phyloP scores from a whole-genome alignment of 2,113 vertebrate species.

The Pontoporia blainvillei region DNA sequence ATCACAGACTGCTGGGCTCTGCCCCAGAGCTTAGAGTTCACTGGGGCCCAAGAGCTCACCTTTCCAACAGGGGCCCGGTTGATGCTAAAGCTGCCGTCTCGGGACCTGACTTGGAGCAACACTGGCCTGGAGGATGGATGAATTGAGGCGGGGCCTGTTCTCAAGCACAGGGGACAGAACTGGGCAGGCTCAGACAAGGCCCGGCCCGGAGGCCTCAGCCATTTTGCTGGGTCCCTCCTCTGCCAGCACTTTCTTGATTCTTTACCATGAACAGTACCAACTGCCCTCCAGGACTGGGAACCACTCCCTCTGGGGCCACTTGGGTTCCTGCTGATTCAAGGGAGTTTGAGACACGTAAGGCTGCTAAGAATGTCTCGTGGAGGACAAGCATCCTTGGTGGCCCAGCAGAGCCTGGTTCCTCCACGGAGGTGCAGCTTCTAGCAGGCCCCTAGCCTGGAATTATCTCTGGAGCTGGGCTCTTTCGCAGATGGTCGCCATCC shows the following conservation, averaged over 20 bases:
- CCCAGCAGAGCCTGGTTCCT: conserved; percentile 16
- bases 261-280: conserved; percentile 35
- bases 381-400: conserved; percentile 59
- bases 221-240: accelerated
- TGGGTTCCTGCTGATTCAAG: conserved; percentile 64
- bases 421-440: background rate
- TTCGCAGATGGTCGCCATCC: background rate
- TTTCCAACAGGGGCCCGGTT: background rate
- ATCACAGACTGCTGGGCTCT: no score
- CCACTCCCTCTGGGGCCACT: conserved; percentile 33
- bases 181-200: background rate
- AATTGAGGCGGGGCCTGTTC: background rate
- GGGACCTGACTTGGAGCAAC: background rate
- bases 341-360: conserved; percentile 70
- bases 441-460: background rate
- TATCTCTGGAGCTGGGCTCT: background rate
- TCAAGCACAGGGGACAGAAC: background rate
- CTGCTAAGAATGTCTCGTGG: conserved; percentile 67
- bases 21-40: background rate
- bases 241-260: background rate
- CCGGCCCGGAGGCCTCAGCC: background rate
- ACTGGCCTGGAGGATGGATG: background rate
- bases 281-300: conserved; percentile 51
- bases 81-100: background rate
- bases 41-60: background rate